A percentile compares a stretch with the other conserved stretches of the same genome.
These are phyloP conservation scores for Cotesia congregata DNA, from an alignment of 2,888 invertebrate genomes.

Conservation along the genomic window DNA sequence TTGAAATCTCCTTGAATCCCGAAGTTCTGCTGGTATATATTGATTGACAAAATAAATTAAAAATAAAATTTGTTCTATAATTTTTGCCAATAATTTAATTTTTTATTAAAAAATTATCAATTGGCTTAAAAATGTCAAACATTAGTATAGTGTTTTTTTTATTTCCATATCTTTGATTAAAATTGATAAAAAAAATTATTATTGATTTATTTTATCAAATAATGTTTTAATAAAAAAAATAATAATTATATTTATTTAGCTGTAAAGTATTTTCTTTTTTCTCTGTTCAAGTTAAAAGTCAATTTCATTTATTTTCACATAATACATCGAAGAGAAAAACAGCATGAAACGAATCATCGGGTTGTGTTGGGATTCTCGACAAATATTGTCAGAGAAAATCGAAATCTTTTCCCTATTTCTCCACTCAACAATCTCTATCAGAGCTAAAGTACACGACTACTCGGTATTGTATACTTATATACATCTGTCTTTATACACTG, in stretches of 20 bases:
- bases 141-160: too few species aligned
- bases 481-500: slow-evolving; percentile 23
- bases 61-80: too few species aligned
- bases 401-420: slow-evolving; percentile 41
- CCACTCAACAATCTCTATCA: slow-evolving; percentile 6
- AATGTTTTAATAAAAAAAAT: not conserved
- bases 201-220: too few species aligned
- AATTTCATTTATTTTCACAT: slow-evolving; percentile 41
- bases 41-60: too few species aligned
- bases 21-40: too few species aligned
- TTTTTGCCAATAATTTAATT: too few species aligned
- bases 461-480: slow-evolving; percentile 9
- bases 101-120: too few species aligned
- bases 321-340: slow-evolving; percentile 16
- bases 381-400: slow-evolving; percentile 49
- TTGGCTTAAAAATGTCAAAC: too few species aligned
- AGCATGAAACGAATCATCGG: slow-evolving; percentile 39
- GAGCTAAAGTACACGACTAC: slow-evolving; percentile 15
- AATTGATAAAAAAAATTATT: too few species aligned
- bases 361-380: slow-evolving; percentile 41
- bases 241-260: not conserved
- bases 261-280: not conserved
- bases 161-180: too few species aligned
- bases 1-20: too few species aligned
- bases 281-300: not conserved